These are phyloP conservation scores for Sminthurinus signatus DNA, from an alignment of 1,140 invertebrate species.

Conservation along the genomic window DNA sequence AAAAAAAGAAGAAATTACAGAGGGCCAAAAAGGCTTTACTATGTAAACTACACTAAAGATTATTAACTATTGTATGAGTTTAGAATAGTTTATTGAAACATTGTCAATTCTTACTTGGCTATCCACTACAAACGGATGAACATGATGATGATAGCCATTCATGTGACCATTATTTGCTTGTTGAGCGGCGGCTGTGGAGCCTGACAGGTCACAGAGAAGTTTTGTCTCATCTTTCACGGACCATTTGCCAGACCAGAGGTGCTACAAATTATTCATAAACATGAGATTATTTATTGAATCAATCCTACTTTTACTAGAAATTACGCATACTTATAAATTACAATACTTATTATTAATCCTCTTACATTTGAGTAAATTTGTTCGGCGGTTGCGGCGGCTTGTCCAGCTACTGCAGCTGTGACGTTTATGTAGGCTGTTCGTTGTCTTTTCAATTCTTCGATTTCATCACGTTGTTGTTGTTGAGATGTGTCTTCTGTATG, in stretches of 20 bases:
- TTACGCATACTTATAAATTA: neutral
- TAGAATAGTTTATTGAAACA: no score
- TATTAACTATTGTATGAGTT: no score
- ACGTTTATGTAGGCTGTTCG: conserved; percentile 17
- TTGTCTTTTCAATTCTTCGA: conserved; percentile 29
- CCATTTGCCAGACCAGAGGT: conserved; percentile 35
- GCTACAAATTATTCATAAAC: conserved; percentile 3
- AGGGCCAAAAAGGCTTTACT: no score
- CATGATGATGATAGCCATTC: conserved; percentile 32
- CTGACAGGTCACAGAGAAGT: conserved; percentile 23
- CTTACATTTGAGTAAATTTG: conserved; percentile 29
- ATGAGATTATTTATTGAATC: no score
- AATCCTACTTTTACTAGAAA: no score
- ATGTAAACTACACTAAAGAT: no score
- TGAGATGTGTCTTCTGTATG: conserved; percentile 18
- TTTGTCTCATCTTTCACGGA: conserved; percentile 36
- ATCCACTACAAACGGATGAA: conserved; percentile 26
- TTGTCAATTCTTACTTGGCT: no score
- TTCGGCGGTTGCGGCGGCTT: conserved; percentile 17
- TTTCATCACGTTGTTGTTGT: conserved; percentile 19
- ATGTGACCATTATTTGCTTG: conserved; percentile 33
- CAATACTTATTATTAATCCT: neutral
- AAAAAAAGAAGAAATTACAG: no score
- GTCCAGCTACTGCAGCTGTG: neutral
- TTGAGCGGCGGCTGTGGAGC: conserved; percentile 15